phyloP scores from a whole-genome alignment of 1,140 invertebrate species.

The Bombus pyrosoma region DNA sequence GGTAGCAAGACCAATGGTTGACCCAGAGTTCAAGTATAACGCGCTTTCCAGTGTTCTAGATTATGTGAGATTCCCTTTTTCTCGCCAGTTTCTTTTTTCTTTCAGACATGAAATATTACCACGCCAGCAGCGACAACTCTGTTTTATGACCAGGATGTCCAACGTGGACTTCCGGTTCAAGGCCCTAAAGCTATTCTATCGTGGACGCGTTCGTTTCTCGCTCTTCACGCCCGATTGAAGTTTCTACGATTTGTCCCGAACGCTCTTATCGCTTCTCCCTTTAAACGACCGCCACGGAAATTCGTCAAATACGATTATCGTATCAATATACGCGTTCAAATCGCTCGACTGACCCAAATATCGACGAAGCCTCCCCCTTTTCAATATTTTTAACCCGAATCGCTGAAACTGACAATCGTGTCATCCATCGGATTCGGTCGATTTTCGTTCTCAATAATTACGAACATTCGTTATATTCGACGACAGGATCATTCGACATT shows the following conservation, averaged over 20 bases:
- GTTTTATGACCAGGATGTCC: conserved; percentile 59
- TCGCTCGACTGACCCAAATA: background rate
- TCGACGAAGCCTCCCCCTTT: background rate
- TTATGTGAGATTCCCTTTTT: conserved; percentile 1
- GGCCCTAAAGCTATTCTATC: conserved; percentile 64
- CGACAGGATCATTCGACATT: background rate
- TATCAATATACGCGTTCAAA: background rate
- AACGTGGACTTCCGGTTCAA: conserved; percentile 63
- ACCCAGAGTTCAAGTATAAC: background rate
- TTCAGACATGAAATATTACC: conserved; percentile 71
- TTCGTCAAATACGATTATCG: conserved; percentile 17
- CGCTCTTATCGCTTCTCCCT: conserved; percentile 22
- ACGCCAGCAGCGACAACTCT: conserved; percentile 71
- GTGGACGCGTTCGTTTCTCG: conserved; percentile 31
- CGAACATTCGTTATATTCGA: background rate
- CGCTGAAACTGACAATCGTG: background rate
- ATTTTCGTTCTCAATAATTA: background rate
- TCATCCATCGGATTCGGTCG: too few species aligned
- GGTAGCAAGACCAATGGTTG: background rate
- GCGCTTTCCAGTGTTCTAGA: conserved; percentile 17
- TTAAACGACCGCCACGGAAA: conserved; percentile 12
- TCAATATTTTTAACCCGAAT: background rate
- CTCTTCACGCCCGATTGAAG: conserved; percentile 39
- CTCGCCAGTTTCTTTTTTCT: background rate
- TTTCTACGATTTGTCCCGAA: conserved; percentile 9